Conservation (phyloP, 2,888 invertebrate species). For the Eulithis testata region DNA sequence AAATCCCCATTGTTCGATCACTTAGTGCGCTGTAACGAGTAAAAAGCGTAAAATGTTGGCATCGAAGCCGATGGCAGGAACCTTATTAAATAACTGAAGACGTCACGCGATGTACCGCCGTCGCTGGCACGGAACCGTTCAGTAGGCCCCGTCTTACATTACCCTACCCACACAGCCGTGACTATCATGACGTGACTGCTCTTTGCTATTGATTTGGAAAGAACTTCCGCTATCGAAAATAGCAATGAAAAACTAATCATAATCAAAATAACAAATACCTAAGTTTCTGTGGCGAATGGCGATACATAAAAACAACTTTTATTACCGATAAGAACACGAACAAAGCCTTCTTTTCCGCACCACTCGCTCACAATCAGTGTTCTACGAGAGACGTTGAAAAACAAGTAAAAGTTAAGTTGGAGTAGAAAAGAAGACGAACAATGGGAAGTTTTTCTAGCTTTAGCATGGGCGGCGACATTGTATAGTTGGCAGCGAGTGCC, state of each 20-base stretch:
- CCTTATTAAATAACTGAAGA: slow-evolving; percentile 68
- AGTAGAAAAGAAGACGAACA: slow-evolving; percentile 61
- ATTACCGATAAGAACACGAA: slow-evolving; percentile 31
- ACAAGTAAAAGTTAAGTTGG: slow-evolving; percentile 62
- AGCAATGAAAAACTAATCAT: slow-evolving; percentile 14
- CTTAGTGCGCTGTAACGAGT: slow-evolving; percentile 42
- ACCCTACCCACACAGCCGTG: slow-evolving; percentile 31
- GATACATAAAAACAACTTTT: slow-evolving; percentile 32
- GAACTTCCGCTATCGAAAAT: slow-evolving; percentile 33
- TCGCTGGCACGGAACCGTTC: slow-evolving; percentile 49
- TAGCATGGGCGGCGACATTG: slow-evolving; percentile 66
- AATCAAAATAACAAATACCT: slow-evolving; percentile 6
- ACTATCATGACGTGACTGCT: slow-evolving; percentile 51
- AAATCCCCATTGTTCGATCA: slow-evolving; percentile 39
- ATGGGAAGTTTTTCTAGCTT: slow-evolving; percentile 71
- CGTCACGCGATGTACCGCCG: slow-evolving; percentile 66
- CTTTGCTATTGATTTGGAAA: slow-evolving; percentile 43
- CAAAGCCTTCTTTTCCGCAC: slow-evolving; percentile 44
- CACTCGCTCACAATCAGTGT: slow-evolving; percentile 52
- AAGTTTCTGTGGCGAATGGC: slow-evolving; percentile 10
- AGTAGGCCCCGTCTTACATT: slow-evolving; percentile 39
- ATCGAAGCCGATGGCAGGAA: slow-evolving; percentile 50
- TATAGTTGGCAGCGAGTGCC: slow-evolving; percentile 65
- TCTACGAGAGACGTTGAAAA: slow-evolving; percentile 59
- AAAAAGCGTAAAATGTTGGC: slow-evolving; percentile 49